Conservation (phyloP, 2,888 invertebrate species). For the Protonemura montana region DNA sequence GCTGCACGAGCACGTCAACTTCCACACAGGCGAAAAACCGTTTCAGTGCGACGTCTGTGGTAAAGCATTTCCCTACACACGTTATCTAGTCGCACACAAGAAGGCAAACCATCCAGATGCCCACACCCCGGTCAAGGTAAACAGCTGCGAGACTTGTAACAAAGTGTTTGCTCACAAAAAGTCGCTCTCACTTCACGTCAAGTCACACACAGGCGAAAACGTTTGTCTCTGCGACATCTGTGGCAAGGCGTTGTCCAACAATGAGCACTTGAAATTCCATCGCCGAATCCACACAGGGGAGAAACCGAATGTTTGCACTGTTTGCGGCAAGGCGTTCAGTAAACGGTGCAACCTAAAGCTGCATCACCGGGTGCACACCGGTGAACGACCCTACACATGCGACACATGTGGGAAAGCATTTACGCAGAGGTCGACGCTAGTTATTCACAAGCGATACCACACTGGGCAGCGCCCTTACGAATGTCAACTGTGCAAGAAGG, state of each 20-base stretch:
- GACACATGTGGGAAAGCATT: conserved; percentile 63
- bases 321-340: conserved; percentile 62
- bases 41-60: conserved; percentile 65
- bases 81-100: conserved; percentile 58
- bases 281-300: conserved; percentile 65
- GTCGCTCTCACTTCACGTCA: conserved; percentile 50
- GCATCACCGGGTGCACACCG: conserved; percentile 62
- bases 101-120: conserved; percentile 57
- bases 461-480: conserved; percentile 61
- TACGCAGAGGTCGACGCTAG: conserved; percentile 63
- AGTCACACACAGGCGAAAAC: conserved; percentile 51
- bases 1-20: conserved; percentile 66
- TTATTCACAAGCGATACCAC: conserved; percentile 62
- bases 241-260: conserved; percentile 59
- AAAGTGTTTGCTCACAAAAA: conserved; percentile 48
- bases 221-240: conserved; percentile 48
- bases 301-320: conserved; percentile 63
- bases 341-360: conserved; percentile 60
- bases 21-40: conserved; percentile 63
- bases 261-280: conserved; percentile 65
- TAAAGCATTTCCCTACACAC: conserved; percentile 54
- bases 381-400: conserved; percentile 63
- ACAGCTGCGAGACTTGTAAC: conserved; percentile 59
- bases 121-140: conserved; percentile 54
- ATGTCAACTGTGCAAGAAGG: conserved; percentile 59